Base-by-base conservation (phyloP, 2,888 invertebrate genomes). In the Perizoma affinitatum region DNA sequence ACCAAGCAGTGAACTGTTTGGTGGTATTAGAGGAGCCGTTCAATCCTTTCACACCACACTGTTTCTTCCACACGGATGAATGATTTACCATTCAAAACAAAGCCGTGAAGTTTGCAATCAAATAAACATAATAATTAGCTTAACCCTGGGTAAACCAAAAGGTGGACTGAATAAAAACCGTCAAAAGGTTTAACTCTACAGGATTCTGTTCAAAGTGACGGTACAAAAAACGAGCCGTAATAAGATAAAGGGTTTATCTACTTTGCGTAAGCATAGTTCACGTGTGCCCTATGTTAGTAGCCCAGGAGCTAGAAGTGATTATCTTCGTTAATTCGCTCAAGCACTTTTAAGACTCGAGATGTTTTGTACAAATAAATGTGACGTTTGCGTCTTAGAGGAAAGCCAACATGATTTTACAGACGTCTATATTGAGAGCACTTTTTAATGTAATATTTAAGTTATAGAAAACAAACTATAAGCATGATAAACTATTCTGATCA, bases 241-340 rank as follows among this genome's bases (percentile, higher is more conserved):
- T 88, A 88, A 89, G 88, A 88, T 90, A 88, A 90, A 86, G 90
- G 89, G 85, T 85, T 90, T 90, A 89, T 86, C 86, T 80, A 83
- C 83, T 88, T 90, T 89, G 84, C 86, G 88, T 90, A 88, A 89
- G 83, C 82, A 83, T 84, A 88, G 86, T 84, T 86, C 82, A 79
- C 84, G 83, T 84, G 76, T 76, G 80, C 76, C 76, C 75, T 74
- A 40, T 38, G 9, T 5, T 44, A n/a, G n/a, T 55, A 45, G 54
- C 5, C 10, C 3, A 22, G 36, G 36, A 53, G 58, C 36, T 42
- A 38, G 5, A 41, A 45, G 11, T 35, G 7, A 49, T 33, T 58
- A 35, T 49, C 40, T 42, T 4, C 6, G 38, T 22, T 22, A 22
- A 1, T 22, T 22, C 3, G 22, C 22, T 22, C 1, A 22, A 22